Conservation (phyloP, 1,140 invertebrate species). For the Zophobas atratus region DNA sequence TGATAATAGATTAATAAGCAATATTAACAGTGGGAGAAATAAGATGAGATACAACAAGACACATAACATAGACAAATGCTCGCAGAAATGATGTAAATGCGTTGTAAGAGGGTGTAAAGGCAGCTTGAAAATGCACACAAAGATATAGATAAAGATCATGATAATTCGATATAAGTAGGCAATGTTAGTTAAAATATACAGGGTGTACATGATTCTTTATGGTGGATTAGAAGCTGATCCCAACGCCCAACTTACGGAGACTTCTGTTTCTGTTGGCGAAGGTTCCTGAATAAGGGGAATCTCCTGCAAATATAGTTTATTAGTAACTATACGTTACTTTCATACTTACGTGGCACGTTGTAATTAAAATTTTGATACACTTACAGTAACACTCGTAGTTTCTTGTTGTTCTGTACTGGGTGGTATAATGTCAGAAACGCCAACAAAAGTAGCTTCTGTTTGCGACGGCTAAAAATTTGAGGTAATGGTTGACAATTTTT, state of each 20-base stretch:
- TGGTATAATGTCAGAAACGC: no score
- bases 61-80: slow-evolving; percentile 30
- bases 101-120: slow-evolving; percentile 17
- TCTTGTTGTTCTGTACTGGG: background rate
- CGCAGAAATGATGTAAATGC: slow-evolving; percentile 20
- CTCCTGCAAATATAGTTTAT: background rate
- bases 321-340: background rate
- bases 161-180: slow-evolving; percentile 7
- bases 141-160: slow-evolving; percentile 19
- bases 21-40: background rate
- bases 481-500: no score
- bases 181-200: slow-evolving; percentile 40
- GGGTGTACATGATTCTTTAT: slow-evolving; percentile 35
- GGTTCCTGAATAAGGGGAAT: background rate
- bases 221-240: slow-evolving; percentile 35
- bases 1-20: slow-evolving; percentile 3
- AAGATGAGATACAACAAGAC: slow-evolving; percentile 20
- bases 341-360: background rate
- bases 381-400: background rate
- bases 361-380: background rate
- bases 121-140: slow-evolving; percentile 26
- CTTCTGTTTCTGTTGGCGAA: background rate
- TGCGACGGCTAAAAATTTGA: background rate
- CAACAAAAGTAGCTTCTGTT: background rate
- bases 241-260: slow-evolving; percentile 22